phyloP scores from a whole-genome alignment of 2,113 vertebrate genomes.

The Nyctereutes procyonoides region DNA sequence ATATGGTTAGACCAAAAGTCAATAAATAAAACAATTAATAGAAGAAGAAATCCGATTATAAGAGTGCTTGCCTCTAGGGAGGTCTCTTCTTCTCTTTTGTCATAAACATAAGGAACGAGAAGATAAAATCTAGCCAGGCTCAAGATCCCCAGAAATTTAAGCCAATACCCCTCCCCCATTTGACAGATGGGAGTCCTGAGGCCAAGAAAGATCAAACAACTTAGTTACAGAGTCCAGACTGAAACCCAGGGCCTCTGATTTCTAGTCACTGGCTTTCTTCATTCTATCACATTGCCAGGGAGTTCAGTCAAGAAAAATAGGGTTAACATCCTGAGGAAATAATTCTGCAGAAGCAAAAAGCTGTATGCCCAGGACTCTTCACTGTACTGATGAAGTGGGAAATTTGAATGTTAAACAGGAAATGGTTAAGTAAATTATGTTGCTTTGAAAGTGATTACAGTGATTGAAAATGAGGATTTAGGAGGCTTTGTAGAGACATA shows the following conservation, averaged over 20 bases:
- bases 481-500: not conserved
- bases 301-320: not conserved
- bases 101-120: not conserved
- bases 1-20: not conserved
- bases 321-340: not conserved
- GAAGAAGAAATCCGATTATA: not conserved
- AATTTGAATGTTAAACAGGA: not conserved
- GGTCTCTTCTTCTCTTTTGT: not conserved
- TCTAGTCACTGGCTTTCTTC: not conserved
- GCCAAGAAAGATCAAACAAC: not conserved
- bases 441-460: not conserved
- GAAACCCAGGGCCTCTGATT: not conserved
- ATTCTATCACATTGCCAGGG: not conserved
- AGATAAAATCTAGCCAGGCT: constrained; percentile 1
- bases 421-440: not conserved
- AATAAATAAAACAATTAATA: not conserved
- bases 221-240: not conserved
- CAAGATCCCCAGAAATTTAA: not conserved
- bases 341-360: not conserved
- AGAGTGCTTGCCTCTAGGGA: constrained; percentile 35
- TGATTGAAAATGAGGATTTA: not conserved
- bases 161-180: not conserved
- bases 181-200: not conserved
- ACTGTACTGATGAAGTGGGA: not conserved
- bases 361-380: not conserved